Evolutionary conservation across 2,888 invertebrate genomes (phyloP).

Genomic region (Malacosoma neustria): DNA sequence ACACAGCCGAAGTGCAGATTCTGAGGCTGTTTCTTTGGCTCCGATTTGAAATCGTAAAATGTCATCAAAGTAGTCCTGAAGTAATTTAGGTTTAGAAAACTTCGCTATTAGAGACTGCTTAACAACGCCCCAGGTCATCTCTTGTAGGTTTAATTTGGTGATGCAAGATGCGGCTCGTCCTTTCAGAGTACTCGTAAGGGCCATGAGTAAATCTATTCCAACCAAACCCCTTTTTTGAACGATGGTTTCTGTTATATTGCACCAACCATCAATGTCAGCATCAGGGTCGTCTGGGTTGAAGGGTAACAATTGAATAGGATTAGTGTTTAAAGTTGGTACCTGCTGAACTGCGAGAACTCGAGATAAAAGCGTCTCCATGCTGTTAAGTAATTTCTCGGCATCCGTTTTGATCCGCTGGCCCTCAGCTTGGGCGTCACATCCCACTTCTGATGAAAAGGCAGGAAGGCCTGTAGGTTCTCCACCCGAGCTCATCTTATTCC

Average conservation of each 20-base stretch:
- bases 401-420: too few relatives aligned
- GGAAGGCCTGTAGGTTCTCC: too few relatives aligned
- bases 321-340: too few relatives aligned
- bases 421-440: too few relatives aligned
- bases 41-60: constrained; percentile 13
- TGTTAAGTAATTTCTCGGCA: too few relatives aligned
- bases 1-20: too few relatives aligned
- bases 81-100: constrained; percentile 12
- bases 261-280: constrained; percentile 1
- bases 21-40: too few relatives aligned
- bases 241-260: constrained; percentile 1
- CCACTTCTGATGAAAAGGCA: too few relatives aligned
- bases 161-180: constrained; percentile 17
- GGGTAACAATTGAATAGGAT: too few relatives aligned
- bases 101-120: constrained; percentile 7
- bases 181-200: constrained; percentile 15
- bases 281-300: constrained; percentile 5
- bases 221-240: not conserved
- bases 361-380: too few relatives aligned
- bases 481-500: too few relatives aligned
- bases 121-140: constrained; percentile 8
- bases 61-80: constrained; percentile 18
- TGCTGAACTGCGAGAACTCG: too few relatives aligned
- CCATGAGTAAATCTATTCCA: constrained; percentile 13
- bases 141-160: constrained; percentile 10